Conservation (phyloP, 2,113 vertebrate species). For the Cololabis saira region DNA sequence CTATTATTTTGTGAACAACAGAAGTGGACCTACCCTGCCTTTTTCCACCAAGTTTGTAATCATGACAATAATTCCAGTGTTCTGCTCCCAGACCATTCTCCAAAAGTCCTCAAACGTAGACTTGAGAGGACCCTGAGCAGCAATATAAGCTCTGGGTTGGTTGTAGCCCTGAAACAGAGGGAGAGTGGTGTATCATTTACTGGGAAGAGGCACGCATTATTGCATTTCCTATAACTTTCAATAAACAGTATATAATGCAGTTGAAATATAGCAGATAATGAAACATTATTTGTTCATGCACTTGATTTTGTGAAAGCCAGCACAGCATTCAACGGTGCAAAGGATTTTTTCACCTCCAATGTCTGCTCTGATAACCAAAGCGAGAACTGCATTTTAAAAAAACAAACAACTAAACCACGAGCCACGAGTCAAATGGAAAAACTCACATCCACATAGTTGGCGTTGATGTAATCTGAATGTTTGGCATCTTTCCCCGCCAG, state of each 20-base stretch:
- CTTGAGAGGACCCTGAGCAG: slow-evolving; percentile 97
- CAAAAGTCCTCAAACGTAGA: slow-evolving; percentile 99
- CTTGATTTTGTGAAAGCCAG: neutral
- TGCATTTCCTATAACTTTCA: no score
- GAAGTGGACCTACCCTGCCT: slow-evolving; percentile 88
- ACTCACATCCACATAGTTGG: slow-evolving; percentile 99
- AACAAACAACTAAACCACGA: neutral
- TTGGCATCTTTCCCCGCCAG: slow-evolving; percentile 97
- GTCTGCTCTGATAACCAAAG: neutral
- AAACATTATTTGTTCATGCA: slow-evolving; percentile 19
- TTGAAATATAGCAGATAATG: slow-evolving; percentile 4
- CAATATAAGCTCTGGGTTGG: slow-evolving; percentile 95
- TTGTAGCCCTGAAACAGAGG: slow-evolving; percentile 91
- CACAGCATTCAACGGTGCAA: neutral
- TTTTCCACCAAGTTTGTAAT: slow-evolving; percentile 99
- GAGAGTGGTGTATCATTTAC: slow-evolving; percentile 21
- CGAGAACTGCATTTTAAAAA: neutral
- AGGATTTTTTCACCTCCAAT: slow-evolving; percentile 3
- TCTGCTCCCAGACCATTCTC: slow-evolving; percentile 99
- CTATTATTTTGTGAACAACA: neutral
- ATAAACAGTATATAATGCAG: no score
- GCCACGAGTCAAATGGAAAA: slow-evolving; percentile 9
- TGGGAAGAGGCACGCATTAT: slow-evolving; percentile 4
- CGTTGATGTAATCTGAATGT: slow-evolving; percentile 99
- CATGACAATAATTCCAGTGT: slow-evolving; percentile 96